These are phyloP conservation scores for Danaus plexippus DNA, from an alignment of 1,140 invertebrate genomes.

Conservation along the genomic window DNA sequence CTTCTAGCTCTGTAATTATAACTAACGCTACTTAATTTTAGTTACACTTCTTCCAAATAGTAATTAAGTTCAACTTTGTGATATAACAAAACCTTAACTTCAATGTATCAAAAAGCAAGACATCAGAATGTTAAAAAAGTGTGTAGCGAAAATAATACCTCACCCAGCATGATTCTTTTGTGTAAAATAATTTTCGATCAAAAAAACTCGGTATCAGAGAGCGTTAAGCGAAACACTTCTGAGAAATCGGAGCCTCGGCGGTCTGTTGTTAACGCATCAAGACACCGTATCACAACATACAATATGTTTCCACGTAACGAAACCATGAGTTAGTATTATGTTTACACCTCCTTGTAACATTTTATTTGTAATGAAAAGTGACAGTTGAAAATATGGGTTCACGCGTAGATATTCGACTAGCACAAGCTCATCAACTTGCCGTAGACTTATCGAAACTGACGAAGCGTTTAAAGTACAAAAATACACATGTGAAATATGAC, in stretches of 20 bases:
- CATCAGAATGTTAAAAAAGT: slow-evolving; percentile 12
- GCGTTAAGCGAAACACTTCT: slow-evolving; percentile 61
- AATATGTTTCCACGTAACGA: slow-evolving; percentile 54
- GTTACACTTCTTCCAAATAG: too few species aligned
- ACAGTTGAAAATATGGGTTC: slow-evolving; percentile 27
- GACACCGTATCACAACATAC: slow-evolving; percentile 65
- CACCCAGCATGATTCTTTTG: slow-evolving; percentile 28
- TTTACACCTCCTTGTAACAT: slow-evolving; percentile 56
- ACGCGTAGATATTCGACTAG: slow-evolving; percentile 8
- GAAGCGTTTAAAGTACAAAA: slow-evolving; percentile 52
- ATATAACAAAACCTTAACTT: too few species aligned
- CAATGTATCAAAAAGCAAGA: not conserved
- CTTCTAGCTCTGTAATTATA: too few species aligned
- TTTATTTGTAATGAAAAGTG: slow-evolving; percentile 41
- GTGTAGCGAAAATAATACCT: slow-evolving; percentile 31
- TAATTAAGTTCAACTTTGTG: too few species aligned
- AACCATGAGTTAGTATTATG: slow-evolving; percentile 67
- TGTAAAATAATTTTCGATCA: slow-evolving; percentile 23
- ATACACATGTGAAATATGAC: slow-evolving; percentile 57
- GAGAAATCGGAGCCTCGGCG: slow-evolving; percentile 52
- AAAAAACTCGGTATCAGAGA: slow-evolving; percentile 42
- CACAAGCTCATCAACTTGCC: slow-evolving; percentile 31
- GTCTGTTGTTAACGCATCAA: slow-evolving; percentile 42
- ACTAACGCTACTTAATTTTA: too few species aligned
- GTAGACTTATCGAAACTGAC: slow-evolving; percentile 50